These are phyloP conservation scores for Pollimyrus isidori DNA, from an alignment of 2,113 vertebrate genomes.

Conservation along the genomic window DNA sequence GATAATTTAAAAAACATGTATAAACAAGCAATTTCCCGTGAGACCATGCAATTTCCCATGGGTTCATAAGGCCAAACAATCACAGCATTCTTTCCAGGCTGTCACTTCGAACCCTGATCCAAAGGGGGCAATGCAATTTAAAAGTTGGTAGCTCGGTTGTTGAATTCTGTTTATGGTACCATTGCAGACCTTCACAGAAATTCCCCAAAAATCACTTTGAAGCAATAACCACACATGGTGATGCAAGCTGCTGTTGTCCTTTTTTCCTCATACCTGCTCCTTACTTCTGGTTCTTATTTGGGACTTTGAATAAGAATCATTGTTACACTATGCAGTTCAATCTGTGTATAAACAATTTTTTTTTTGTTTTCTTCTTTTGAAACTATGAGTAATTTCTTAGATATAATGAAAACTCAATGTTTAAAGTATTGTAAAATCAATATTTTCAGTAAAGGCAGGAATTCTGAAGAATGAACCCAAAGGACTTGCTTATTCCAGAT, in stretches of 20 bases:
- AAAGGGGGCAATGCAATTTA: background rate
- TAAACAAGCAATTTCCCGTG: background rate
- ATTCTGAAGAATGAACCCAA: background rate
- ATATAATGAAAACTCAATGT: background rate
- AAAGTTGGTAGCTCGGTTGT: background rate
- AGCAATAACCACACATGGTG: background rate
- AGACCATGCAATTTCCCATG: background rate
- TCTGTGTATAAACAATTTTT: background rate
- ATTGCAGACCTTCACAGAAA: background rate
- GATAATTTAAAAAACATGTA: slow-evolving; percentile 5
- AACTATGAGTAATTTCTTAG: background rate
- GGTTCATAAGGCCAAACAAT: background rate
- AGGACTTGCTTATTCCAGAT: background rate
- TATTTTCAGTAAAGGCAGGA: background rate
- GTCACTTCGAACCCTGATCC: background rate
- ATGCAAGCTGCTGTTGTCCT: background rate
- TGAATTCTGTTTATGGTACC: background rate
- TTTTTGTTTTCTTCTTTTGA: background rate
- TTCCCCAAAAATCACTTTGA: background rate
- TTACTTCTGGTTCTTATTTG: background rate
- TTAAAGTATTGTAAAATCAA: slow-evolving; percentile 5
- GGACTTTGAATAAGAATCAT: background rate
- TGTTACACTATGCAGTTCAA: background rate
- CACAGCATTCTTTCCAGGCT: background rate
- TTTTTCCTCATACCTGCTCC: background rate